Conservation (phyloP, 2,797 vertebrate species). For the Cichlasoma orientale region DNA sequence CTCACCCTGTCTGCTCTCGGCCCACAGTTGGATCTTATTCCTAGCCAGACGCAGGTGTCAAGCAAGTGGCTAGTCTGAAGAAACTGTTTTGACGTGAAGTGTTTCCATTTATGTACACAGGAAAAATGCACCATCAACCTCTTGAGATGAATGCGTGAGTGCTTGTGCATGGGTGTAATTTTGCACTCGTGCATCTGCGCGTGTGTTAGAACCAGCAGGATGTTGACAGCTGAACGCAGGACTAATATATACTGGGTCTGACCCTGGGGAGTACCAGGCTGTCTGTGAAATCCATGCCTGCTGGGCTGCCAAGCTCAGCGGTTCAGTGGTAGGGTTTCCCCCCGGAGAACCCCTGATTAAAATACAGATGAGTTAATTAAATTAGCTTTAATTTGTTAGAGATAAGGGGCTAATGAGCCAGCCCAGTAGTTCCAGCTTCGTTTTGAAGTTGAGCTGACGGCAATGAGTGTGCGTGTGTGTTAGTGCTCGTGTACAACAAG, state of each 20-base stretch:
- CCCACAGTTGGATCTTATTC: conserved; percentile 32
- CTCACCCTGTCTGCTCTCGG: conserved; percentile 36
- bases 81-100: conserved; percentile 34
- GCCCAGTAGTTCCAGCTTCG: conserved; percentile 57
- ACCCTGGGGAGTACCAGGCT: conserved; percentile 79
- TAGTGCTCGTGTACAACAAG: conserved; percentile 16
- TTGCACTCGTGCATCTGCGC: conserved; percentile 33
- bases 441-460: conserved; percentile 72
- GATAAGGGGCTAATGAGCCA: conserved; percentile 75
- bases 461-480: conserved; percentile 26
- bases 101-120: conserved; percentile 41
- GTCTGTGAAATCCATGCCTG: conserved; percentile 77
- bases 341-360: conserved; percentile 76
- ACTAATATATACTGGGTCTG: conserved; percentile 76
- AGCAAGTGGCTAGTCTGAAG: conserved; percentile 35
- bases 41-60: conserved; percentile 36
- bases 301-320: conserved; percentile 76
- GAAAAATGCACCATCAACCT: conserved; percentile 34
- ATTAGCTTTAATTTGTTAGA: conserved; percentile 75
- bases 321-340: conserved; percentile 74
- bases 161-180: conserved; percentile 36
- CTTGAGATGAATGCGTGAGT: conserved; percentile 29
- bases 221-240: conserved; percentile 75
- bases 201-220: conserved; percentile 67
- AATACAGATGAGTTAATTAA: conserved; percentile 80